These are phyloP conservation scores for Chouioia cunea DNA, from an alignment of 2,888 invertebrate genomes.

Conservation along the genomic window DNA sequence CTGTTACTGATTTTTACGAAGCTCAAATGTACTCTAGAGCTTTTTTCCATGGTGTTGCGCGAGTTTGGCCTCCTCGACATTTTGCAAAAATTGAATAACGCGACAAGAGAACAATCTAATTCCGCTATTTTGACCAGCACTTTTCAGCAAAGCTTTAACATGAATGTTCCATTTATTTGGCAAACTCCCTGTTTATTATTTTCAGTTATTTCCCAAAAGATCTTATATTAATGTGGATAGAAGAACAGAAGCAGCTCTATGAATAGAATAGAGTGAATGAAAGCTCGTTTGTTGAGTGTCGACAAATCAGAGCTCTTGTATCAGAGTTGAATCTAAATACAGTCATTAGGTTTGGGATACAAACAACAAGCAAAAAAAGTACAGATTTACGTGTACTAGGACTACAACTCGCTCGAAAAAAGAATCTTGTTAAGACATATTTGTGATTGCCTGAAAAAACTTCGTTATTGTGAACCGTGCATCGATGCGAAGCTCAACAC, in stretches of 20 bases:
- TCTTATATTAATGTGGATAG: too few relatives aligned
- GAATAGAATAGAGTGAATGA: too few relatives aligned
- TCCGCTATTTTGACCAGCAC: slow-evolving; percentile 2
- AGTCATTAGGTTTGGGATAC: too few relatives aligned
- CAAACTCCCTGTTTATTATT: too few relatives aligned
- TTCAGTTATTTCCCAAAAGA: too few relatives aligned
- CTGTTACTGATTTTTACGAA: slow-evolving; percentile 42
- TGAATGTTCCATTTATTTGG: slow-evolving; percentile 4
- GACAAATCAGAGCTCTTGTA: too few relatives aligned
- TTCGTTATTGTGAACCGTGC: slow-evolving; percentile 44
- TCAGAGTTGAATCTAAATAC: too few relatives aligned
- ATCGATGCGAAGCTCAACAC: slow-evolving; percentile 7
- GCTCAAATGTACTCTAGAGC: slow-evolving; percentile 11
- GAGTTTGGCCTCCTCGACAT: slow-evolving; percentile 2
- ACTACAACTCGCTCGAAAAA: background rate
- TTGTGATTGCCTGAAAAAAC: slow-evolving; percentile 38
- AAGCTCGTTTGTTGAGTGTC: too few relatives aligned
- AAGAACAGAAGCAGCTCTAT: too few relatives aligned
- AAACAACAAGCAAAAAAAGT: too few relatives aligned
- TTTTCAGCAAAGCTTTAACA: background rate
- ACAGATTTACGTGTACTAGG: too few relatives aligned
- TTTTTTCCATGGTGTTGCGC: background rate
- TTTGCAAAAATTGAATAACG: slow-evolving; percentile 22
- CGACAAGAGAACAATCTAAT: slow-evolving; percentile 11
- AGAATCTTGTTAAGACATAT: slow-evolving; percentile 42